Conservation (phyloP, 2,113 vertebrate species). For the Gadus macrocephalus region DNA sequence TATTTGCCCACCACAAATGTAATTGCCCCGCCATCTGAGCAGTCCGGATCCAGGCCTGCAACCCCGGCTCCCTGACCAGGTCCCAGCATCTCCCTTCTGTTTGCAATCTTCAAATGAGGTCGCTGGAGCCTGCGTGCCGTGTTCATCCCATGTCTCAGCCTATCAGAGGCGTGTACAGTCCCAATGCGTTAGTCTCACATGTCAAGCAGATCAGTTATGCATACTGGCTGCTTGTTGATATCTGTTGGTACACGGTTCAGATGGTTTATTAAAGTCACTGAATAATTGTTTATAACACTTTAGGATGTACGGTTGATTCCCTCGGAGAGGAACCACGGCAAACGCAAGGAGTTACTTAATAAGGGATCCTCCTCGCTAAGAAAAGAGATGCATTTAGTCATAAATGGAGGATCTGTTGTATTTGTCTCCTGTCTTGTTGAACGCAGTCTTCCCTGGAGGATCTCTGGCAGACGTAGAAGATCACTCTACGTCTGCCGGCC, state of each 20-base stretch:
- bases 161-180: constrained; percentile 19
- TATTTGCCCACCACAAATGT: constrained; percentile 25
- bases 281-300: constrained; percentile 12
- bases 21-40: no score
- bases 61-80: constrained; percentile 3
- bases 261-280: constrained; percentile 25
- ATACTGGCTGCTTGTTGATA: constrained; percentile 19
- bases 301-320: neutral
- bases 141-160: constrained; percentile 7
- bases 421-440: constrained; percentile 45
- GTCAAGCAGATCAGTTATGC: constrained; percentile 28
- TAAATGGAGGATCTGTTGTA: constrained; percentile 33
- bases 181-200: constrained; percentile 7
- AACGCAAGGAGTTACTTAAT: constrained; percentile 23
- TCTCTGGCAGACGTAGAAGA: constrained; percentile 3
- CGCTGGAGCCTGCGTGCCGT: constrained; percentile 5
- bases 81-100: constrained; percentile 5
- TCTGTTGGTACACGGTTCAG: constrained; percentile 8
- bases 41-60: no score
- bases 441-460: constrained; percentile 35
- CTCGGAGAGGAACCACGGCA: constrained; percentile 14
- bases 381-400: constrained; percentile 31
- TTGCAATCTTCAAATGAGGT: constrained; percentile 14
- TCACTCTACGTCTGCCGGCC: no score
- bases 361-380: constrained; percentile 18